Evolutionary conservation across 2,888 invertebrate genomes (phyloP).

Genomic region (Capitulum mitella): DNA sequence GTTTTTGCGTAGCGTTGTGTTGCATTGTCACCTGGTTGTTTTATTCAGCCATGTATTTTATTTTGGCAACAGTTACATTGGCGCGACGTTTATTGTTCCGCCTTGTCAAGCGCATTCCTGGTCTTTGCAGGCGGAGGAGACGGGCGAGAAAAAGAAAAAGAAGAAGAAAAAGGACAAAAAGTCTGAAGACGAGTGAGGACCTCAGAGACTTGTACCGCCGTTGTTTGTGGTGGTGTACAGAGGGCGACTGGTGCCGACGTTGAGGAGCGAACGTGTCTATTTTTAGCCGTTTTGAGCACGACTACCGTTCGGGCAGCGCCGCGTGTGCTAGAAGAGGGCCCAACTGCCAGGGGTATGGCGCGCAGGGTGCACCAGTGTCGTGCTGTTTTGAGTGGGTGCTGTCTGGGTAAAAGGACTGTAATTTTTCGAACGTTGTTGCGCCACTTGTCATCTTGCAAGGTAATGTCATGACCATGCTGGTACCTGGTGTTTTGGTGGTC

Average conservation of each 20-base stretch:
- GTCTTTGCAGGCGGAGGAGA: background rate
- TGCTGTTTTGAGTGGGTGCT: background rate
- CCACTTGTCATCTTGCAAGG: too few relatives aligned
- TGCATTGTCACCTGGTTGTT: background rate
- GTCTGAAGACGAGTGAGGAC: background rate
- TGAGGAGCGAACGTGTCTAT: too few relatives aligned
- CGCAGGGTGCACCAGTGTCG: background rate
- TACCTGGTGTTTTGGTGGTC: too few relatives aligned
- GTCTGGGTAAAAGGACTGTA: background rate
- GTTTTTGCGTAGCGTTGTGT: background rate
- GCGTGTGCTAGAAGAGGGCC: too few relatives aligned
- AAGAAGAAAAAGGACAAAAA: constrained; percentile 2
- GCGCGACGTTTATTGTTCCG: background rate
- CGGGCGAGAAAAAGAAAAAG: constrained; percentile 10
- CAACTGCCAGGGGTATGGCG: background rate
- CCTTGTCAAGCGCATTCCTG: too few relatives aligned
- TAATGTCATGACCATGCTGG: too few relatives aligned
- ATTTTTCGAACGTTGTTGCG: too few relatives aligned
- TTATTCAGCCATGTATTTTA: background rate
- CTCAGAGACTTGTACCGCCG: background rate
- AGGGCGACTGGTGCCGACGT: background rate
- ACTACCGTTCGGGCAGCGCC: background rate
- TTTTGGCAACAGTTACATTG: background rate
- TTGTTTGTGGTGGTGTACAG: background rate
- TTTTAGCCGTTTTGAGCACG: background rate